These are phyloP conservation scores for Augiades crinisus DNA, from an alignment of 2,888 invertebrate species.

Conservation along the genomic window DNA sequence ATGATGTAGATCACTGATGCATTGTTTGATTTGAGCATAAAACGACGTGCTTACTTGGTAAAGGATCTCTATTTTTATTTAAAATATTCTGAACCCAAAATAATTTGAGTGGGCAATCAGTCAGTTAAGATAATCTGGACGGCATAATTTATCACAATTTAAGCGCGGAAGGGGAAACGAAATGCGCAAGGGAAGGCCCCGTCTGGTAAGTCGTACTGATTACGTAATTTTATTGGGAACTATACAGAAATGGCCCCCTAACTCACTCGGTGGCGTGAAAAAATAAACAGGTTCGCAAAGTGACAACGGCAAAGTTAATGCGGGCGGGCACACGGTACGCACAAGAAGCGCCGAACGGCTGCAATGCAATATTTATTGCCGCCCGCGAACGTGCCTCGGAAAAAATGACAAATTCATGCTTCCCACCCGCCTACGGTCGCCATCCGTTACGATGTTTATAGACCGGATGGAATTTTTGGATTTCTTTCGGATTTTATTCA, in stretches of 20 bases:
- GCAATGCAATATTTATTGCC: slow-evolving; percentile 80
- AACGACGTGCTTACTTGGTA: too few relatives aligned
- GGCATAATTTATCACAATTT: too few relatives aligned
- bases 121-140: too few relatives aligned
- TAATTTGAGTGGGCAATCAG: too few relatives aligned
- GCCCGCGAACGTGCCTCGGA: slow-evolving; percentile 74
- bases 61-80: too few relatives aligned
- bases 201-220: slow-evolving; percentile 69
- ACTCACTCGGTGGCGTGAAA: slow-evolving; percentile 65
- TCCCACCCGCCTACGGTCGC: slow-evolving; percentile 49
- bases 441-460: too few relatives aligned
- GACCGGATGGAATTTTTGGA: too few relatives aligned
- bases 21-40: not conserved
- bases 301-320: slow-evolving; percentile 62
- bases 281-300: slow-evolving; percentile 60
- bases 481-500: too few relatives aligned
- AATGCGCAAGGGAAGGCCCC: slow-evolving; percentile 40
- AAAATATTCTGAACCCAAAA: too few relatives aligned
- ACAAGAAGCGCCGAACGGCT: slow-evolving; percentile 61
- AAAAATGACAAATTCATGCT: slow-evolving; percentile 81
- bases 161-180: too few relatives aligned
- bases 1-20: not conserved
- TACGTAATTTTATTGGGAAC: slow-evolving; percentile 73
- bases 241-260: slow-evolving; percentile 64
- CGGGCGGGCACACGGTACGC: slow-evolving; percentile 39